These are phyloP conservation scores for Eurytoma californica DNA, from an alignment of 2,888 invertebrate species.

Conservation along the genomic window DNA sequence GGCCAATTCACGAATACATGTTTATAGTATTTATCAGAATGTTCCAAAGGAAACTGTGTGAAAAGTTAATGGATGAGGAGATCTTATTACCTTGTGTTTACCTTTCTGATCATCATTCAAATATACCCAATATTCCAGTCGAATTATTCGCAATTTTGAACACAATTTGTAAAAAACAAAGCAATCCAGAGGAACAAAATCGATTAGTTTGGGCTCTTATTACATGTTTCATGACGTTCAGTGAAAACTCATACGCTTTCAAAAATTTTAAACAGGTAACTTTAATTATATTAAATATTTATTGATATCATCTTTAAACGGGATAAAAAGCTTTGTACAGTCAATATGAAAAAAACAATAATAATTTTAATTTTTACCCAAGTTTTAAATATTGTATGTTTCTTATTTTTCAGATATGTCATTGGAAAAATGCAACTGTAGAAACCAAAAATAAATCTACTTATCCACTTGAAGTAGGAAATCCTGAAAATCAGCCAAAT, in stretches of 20 bases:
- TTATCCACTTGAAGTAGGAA: not conserved
- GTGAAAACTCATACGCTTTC: conserved; percentile 61
- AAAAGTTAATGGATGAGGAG: conserved; percentile 26
- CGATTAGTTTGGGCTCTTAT: conserved; percentile 62
- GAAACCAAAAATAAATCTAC: conserved; percentile 35
- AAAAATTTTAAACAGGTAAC: conserved; percentile 56
- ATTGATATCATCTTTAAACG: conserved; percentile 4
- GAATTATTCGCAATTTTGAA: conserved; percentile 64
- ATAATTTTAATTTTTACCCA: not conserved
- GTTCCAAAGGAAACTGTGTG: conserved; percentile 61
- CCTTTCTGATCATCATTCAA: conserved; percentile 55
- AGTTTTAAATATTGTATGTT: not conserved
- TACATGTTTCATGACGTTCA: conserved; percentile 58
- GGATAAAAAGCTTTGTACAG: not conserved
- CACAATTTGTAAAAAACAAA: conserved; percentile 48
- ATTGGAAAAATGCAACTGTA: conserved; percentile 58
- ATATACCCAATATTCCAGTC: conserved; percentile 66
- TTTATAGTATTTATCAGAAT: conserved; percentile 72
- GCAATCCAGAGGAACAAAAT: conserved; percentile 53
- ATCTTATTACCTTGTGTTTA: conserved; percentile 22
- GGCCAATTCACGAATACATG: conserved; percentile 79
- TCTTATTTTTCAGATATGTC: conserved; percentile 53
- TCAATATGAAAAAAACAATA: not conserved
- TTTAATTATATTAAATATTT: not conserved
- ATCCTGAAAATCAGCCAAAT: conserved; percentile 24